Evolutionary conservation across 2,888 invertebrate species (phyloP).

Genomic region (Eudasyphora cyanicolor): DNA sequence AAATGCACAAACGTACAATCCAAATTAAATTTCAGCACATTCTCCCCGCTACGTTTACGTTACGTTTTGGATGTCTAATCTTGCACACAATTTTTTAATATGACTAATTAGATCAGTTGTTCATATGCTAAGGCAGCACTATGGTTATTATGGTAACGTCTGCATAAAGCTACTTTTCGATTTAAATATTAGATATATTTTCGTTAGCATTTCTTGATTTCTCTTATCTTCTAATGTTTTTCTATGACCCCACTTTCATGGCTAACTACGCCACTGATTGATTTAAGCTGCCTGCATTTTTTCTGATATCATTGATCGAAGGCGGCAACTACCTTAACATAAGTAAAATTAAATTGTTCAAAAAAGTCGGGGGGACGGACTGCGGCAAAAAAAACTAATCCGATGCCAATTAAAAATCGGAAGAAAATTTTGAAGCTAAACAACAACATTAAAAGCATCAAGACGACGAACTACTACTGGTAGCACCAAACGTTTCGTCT

Average conservation of each 20-base stretch:
- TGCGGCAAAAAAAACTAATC: slow-evolving; percentile 33
- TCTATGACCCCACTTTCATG: slow-evolving; percentile 15
- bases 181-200: no score
- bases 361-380: slow-evolving; percentile 16
- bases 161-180: no score
- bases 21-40: no score
- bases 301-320: slow-evolving; percentile 59
- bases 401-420: slow-evolving; percentile 64
- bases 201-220: neutral
- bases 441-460: neutral
- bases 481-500: slow-evolving; percentile 26
- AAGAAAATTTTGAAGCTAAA: slow-evolving; percentile 52
- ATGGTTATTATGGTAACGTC: no score
- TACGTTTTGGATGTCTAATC: no score
- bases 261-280: slow-evolving; percentile 49
- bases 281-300: slow-evolving; percentile 32
- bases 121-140: no score
- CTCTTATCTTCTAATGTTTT: neutral
- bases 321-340: slow-evolving; percentile 62
- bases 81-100: no score
- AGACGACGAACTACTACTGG: neutral
- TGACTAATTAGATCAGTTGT: no score
- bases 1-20: no score
- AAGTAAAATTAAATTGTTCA: slow-evolving; percentile 54
- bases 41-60: no score